These are phyloP conservation scores for Aselliscus stoliczkanus DNA, from an alignment of 2,797 vertebrate genomes.

Conservation along the genomic window DNA sequence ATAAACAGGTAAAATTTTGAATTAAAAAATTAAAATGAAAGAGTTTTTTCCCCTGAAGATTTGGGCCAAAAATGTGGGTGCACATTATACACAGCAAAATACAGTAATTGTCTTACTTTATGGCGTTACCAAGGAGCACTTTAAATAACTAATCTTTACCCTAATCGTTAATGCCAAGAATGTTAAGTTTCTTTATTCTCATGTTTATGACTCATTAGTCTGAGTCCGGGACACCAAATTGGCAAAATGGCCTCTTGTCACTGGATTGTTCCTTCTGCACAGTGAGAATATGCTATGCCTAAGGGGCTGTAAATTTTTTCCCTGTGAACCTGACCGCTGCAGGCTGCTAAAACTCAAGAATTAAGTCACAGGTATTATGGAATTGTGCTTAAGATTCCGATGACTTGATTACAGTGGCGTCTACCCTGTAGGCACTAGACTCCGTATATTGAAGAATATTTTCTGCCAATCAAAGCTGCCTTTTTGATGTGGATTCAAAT, in stretches of 20 bases:
- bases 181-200: conserved; percentile 59
- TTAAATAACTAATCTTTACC: conserved; percentile 49
- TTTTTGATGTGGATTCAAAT: not conserved
- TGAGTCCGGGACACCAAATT: conserved; percentile 30
- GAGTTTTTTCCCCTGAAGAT: no score
- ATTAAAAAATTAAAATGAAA: no score
- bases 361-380: not conserved
- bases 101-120: conserved; percentile 38
- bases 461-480: not conserved
- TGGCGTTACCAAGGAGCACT: conserved; percentile 52
- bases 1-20: no score
- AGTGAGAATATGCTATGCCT: not conserved
- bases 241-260: conserved; percentile 6
- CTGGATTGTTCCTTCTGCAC: not conserved
- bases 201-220: conserved; percentile 54
- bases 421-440: not conserved
- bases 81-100: no score
- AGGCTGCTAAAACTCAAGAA: not conserved
- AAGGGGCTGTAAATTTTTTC: not conserved
- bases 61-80: no score
- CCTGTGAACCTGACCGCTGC: not conserved
- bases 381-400: not conserved
- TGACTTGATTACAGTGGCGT: not conserved
- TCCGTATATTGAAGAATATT: not conserved
- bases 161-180: conserved; percentile 41